These are phyloP conservation scores for Cairina moschata DNA, from an alignment of 2,113 vertebrate species.

Conservation along the genomic window DNA sequence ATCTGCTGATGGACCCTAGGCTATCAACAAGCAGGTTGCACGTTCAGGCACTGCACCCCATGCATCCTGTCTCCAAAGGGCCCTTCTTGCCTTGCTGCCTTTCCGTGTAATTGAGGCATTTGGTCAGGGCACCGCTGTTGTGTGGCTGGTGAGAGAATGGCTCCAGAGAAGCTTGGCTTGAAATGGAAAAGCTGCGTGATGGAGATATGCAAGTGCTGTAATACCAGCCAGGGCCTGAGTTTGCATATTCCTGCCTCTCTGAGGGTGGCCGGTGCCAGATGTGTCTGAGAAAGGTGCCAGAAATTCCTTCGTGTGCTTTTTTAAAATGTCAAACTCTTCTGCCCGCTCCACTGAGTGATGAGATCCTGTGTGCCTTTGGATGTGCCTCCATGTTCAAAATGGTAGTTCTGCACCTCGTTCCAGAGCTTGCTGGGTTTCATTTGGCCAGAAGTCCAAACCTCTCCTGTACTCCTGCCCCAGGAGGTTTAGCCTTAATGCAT, in stretches of 20 bases:
- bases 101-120: not conserved
- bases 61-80: not conserved
- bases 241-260: not conserved
- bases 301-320: not conserved
- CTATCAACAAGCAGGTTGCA: not conserved
- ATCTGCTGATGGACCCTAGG: not conserved
- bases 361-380: not conserved
- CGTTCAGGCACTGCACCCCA: fast-evolving
- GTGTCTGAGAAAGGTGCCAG: not conserved
- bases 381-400: not conserved
- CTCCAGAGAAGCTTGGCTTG: not conserved
- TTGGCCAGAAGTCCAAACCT: constrained; percentile 7
- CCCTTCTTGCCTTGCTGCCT: not conserved
- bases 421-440: not conserved
- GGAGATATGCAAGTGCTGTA: not conserved
- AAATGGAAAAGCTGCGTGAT: not conserved
- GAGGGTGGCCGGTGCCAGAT: constrained; percentile 10
- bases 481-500: constrained; percentile 31
- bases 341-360: not conserved
- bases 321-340: constrained; percentile 6
- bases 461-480: not conserved
- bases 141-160: not conserved
- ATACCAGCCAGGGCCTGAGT: not conserved
- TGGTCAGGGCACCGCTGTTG: not conserved
- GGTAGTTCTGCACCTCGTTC: not conserved